Evolutionary conservation across 2,797 vertebrate genomes (phyloP).

Genomic region (Antrozous pallidus): DNA sequence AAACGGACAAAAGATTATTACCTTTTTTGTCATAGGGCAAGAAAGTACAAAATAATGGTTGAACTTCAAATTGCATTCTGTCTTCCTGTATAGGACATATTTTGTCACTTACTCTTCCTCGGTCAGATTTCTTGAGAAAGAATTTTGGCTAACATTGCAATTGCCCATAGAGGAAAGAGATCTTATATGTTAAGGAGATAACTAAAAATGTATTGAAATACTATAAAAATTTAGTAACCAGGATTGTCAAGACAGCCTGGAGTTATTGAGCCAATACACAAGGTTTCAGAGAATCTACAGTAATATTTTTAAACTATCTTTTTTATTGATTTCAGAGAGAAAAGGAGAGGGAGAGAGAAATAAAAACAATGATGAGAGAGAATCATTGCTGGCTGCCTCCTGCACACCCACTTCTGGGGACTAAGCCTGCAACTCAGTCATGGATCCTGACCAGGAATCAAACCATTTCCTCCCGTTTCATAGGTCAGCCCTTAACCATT

Average conservation of each 20-base stretch:
- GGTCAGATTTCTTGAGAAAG: background rate
- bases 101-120: background rate
- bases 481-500: too few species aligned
- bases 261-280: background rate
- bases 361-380: too few species aligned
- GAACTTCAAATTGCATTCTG: constrained; percentile 18
- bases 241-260: background rate
- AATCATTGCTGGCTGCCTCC: too few species aligned
- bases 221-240: background rate
- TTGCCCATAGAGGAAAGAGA: background rate
- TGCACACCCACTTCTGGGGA: too few species aligned
- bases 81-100: background rate
- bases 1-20: constrained; percentile 13
- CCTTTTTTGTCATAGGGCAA: background rate
- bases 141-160: background rate
- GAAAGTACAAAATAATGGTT: background rate
- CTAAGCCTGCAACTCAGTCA: too few species aligned
- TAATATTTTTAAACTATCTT: too few species aligned
- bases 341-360: too few species aligned
- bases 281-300: background rate
- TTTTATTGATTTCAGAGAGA: too few species aligned
- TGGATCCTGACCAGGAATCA: too few species aligned
- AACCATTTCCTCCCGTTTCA: too few species aligned
- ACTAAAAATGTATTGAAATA: background rate
- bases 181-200: background rate